Conservation (phyloP, 2,113 vertebrate genomes). For the Scatophagus argus region DNA sequence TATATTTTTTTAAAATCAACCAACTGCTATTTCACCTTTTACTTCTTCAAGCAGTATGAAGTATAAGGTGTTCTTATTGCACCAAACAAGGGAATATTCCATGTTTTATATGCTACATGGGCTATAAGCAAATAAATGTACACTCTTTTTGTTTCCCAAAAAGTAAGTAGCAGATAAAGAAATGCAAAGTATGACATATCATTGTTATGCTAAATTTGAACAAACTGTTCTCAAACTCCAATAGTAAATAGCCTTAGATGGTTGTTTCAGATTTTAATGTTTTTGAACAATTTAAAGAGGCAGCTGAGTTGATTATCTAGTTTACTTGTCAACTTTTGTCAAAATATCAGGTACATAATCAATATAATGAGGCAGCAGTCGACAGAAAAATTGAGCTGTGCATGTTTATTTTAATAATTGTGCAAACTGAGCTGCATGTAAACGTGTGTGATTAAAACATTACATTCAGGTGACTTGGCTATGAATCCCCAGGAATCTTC, state of each 20-base stretch:
- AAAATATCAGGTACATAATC: not conserved
- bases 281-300: no score
- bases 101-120: not conserved
- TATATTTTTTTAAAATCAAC: no score
- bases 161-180: no score
- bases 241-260: no score
- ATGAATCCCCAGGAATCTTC: conserved; percentile 11
- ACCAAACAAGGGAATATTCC: not conserved
- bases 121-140: not conserved
- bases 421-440: conserved; percentile 19
- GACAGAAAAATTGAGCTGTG: not conserved
- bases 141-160: no score
- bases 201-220: no score
- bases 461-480: conserved; percentile 9
- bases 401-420: not conserved
- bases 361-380: not conserved
- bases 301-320: not conserved
- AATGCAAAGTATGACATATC: no score
- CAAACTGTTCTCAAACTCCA: not conserved
- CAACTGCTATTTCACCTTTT: no score
- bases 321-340: not conserved
- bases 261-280: no score
- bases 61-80: not conserved
- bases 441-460: conserved; percentile 39
- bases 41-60: not conserved